Evolutionary conservation across 2,797 vertebrate species (phyloP), one percentile per base, ranked within the genome.

Genomic region (Urocyon cinereoargenteus): DNA sequence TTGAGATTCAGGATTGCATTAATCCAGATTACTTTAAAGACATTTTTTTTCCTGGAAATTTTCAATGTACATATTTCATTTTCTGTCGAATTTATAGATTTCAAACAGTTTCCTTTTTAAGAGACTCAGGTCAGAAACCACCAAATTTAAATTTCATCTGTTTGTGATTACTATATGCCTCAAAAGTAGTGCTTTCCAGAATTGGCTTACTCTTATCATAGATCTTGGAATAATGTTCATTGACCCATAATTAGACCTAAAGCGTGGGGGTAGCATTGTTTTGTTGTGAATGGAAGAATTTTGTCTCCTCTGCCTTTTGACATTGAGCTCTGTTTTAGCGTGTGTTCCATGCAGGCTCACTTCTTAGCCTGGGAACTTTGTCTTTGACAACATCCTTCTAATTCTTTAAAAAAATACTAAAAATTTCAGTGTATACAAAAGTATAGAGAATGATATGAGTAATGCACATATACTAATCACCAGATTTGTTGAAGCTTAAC

Each of bases 1-100:
- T 91, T 92, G 75, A 97, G 34, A 95, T 96, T 90, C 36, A 77
- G 70, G 13, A 93, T 97, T 86, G 21, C 14, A 24, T 89, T 96
- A 68, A 55, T 95, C 13, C 40, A 72, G 24, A 45, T 85, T 81
- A 84, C 22, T 53, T 59, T 53, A 62, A 77, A 87, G 59, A 0
- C 14, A 49, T 64, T 57, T 68, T 90, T 40, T 91, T 78, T 82
- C 11, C 45, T 64, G 61, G 34, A 94, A 88, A 82, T 16, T 94
- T 96, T 95, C 40, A 85, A 1, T 94, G 21, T 82, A 88, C 24
- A 10, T 61, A 36, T 62, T 9, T 88, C 10, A 57, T 31, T 68
- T 90, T 86, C 93, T 85, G 7, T 89, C 93, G 34, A 87, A 81
- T 84, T 93, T 93, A 8, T 92, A 0, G 92, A 90, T 93, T 96